These are phyloP conservation scores for Charaxes varanes DNA, from an alignment of 1,140 invertebrate genomes.

Conservation along the genomic window DNA sequence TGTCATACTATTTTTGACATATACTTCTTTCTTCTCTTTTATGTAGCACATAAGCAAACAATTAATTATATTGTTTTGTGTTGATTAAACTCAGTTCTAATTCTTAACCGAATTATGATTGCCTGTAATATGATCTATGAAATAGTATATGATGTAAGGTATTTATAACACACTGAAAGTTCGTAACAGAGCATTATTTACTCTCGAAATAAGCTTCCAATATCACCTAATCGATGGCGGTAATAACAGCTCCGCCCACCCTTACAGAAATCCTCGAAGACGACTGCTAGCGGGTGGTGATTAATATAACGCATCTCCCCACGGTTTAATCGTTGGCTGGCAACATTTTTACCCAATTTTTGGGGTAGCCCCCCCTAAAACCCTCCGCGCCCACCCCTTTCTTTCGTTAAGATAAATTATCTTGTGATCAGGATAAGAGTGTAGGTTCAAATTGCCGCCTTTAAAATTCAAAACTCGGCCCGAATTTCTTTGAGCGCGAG, in stretches of 20 bases:
- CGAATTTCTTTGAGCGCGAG: slow-evolving; percentile 50
- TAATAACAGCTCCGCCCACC: slow-evolving; percentile 34
- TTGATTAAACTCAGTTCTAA: too few species aligned
- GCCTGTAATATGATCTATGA: too few species aligned
- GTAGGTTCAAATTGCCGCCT: slow-evolving; percentile 71
- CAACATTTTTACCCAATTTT: slow-evolving; percentile 74
- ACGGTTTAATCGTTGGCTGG: slow-evolving; percentile 70
- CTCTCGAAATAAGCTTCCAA: too few species aligned
- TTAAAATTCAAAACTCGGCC: slow-evolving; percentile 66
- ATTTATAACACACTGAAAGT: too few species aligned
- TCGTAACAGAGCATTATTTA: too few species aligned
- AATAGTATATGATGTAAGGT: too few species aligned
- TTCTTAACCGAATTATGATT: too few species aligned
- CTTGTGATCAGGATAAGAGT: slow-evolving; percentile 70
- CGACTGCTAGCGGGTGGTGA: slow-evolving; percentile 63
- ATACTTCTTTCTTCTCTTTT: too few species aligned
- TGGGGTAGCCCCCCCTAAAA: slow-evolving; percentile 39
- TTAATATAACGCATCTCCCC: slow-evolving; percentile 73
- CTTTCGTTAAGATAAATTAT: slow-evolving; percentile 74
- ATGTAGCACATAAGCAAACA: too few species aligned
- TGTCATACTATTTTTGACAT: too few species aligned
- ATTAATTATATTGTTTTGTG: too few species aligned
- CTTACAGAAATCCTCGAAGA: slow-evolving; percentile 53
- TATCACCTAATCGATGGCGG: too few species aligned
- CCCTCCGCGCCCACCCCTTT: slow-evolving; percentile 59